Evolutionary conservation across 2,113 vertebrate species (phyloP).

Genomic region (Stigmatopora argus): DNA sequence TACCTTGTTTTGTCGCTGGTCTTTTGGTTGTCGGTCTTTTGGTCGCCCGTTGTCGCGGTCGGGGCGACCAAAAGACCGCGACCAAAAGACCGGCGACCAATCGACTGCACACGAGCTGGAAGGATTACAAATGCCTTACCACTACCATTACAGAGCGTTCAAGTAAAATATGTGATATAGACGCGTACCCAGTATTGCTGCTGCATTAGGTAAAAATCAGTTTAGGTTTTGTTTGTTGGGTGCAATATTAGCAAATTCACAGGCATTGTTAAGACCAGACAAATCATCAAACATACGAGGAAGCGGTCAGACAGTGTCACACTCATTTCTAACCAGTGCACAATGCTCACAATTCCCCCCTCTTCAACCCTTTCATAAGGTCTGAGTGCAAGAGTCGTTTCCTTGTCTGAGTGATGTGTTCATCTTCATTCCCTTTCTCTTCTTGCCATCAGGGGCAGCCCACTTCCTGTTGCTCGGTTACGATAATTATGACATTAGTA

Average conservation of each 20-base stretch:
- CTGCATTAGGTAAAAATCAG: not conserved
- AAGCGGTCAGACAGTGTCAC: not conserved
- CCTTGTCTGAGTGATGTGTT: conserved; percentile 42
- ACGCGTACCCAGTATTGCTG: not conserved
- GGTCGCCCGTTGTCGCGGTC: too few relatives aligned
- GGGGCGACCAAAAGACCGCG: too few relatives aligned
- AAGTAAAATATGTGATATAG: too few relatives aligned
- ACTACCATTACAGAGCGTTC: too few relatives aligned
- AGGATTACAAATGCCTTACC: too few relatives aligned
- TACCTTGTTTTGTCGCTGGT: too few relatives aligned
- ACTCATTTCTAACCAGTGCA: not conserved
- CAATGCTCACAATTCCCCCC: not conserved
- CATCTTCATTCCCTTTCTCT: conserved; percentile 30
- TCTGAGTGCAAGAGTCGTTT: not conserved
- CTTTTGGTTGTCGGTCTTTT: too few relatives aligned
- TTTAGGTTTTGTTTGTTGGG: not conserved
- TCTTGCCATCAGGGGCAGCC: conserved; percentile 42
- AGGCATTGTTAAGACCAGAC: conserved; percentile 4
- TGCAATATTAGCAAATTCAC: not conserved
- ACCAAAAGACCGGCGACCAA: too few relatives aligned
- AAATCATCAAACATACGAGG: not conserved
- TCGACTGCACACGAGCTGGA: too few relatives aligned
- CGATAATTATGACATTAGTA: conserved; percentile 63
- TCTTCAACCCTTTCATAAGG: conserved; percentile 18
- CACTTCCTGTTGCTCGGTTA: conserved; percentile 63